Base-by-base conservation (phyloP, 2,888 invertebrate species). In the Ectemnius continuus region DNA sequence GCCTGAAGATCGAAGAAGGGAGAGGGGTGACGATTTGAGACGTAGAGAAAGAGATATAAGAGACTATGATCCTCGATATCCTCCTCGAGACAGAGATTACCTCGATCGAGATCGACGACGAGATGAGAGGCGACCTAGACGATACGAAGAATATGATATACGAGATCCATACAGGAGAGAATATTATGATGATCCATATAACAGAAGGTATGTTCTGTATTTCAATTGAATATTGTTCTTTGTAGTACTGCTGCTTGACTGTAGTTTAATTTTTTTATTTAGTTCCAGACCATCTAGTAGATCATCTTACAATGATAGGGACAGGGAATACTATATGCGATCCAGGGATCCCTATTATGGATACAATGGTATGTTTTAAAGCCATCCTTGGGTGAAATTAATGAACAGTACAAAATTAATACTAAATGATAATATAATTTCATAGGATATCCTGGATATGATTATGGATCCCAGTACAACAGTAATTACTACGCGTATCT, bases 401-500 rank as follows among this genome's bases (percentile, higher is more conserved):
- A 1, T 52, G n/a, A 8, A 13, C 45, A 16, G 13, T 6, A n/a
- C 26, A 56, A 58, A 61, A 61, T 61, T 28, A 61, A 48, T 46
- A 47, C 47, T 1, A 60, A 71, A 69, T 64, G 6, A 2, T 14
- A 8, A 46, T 14, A 48, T 36, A 57, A n/a, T 18, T 11, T 20
- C 46, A 14, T 70, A 85, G 88, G 87, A 47, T 89, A 89, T 71
- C 81, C 78, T 61, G 87, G 87, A 28, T 90, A 90, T 47, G 88
- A 90, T 62, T 89, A 88, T 76, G 80, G 84, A 47, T 61, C 74
- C 65, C 89, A 88, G 82, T 91, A 90, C 63, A 88, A 85, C 46
- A 87, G 74, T 18, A 89, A 88, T 82, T 91, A 94, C 87, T 94
- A 95, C 91, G 93, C 94, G 87, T 96, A 96, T 92, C 95, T 95